Percentiles rank a stretch among this genome's conserved stretches.
phyloP scores from a whole-genome alignment of 2,888 invertebrate genomes.

The Masnerella sp. region DNA sequence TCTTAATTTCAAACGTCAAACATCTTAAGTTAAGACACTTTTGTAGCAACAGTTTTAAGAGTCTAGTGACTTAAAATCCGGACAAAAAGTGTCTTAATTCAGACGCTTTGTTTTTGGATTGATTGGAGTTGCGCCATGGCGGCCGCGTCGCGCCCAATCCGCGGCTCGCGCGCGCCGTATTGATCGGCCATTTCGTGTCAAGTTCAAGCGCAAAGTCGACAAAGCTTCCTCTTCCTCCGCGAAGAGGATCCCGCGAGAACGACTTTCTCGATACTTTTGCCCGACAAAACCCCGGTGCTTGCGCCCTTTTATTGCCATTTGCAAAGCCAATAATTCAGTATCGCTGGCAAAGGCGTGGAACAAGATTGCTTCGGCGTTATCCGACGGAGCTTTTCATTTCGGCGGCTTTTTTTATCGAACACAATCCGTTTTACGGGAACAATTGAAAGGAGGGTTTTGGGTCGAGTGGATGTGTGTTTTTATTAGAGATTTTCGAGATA shows the following conservation, averaged over 20 bases:
- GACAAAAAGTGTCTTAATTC: no score
- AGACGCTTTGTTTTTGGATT: no score
- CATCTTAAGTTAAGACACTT: no score
- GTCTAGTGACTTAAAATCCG: no score
- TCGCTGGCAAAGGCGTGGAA: slow-evolving; percentile 19
- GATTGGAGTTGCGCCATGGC: slow-evolving; percentile 38
- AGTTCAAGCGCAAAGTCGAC: slow-evolving; percentile 72
- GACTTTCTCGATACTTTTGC: slow-evolving; percentile 19
- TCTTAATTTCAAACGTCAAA: no score
- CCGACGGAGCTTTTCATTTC: slow-evolving; percentile 1
- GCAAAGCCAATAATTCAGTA: slow-evolving; percentile 15
- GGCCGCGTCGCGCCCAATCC: slow-evolving; percentile 58
- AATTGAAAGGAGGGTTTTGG: no score
- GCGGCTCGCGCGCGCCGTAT: slow-evolving; percentile 72
- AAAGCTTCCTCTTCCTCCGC: slow-evolving; percentile 45
- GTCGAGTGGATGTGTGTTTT: no score
- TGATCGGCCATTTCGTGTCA: slow-evolving; percentile 76
- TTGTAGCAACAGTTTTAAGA: no score
- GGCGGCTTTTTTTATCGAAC: background rate
- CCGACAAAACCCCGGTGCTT: slow-evolving; percentile 7
- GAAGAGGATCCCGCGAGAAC: slow-evolving; percentile 17
- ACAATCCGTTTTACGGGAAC: background rate
- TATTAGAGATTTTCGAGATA: no score
- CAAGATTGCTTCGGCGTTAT: background rate
- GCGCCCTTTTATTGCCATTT: slow-evolving; percentile 25